Conservation (phyloP, 2,797 vertebrate genomes). For the Argyrosomus regius region DNA sequence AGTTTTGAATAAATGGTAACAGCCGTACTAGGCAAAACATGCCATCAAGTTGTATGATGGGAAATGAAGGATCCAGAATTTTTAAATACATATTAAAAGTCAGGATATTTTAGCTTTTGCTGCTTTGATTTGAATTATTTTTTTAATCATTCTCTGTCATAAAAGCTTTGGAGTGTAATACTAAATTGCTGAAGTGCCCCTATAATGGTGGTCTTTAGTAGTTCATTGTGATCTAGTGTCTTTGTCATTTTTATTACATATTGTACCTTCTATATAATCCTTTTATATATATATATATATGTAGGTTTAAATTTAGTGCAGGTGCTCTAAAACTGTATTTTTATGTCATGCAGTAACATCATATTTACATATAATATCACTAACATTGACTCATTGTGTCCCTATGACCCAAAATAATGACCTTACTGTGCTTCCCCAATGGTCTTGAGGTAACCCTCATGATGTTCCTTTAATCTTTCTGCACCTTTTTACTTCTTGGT, state of each 20-base stretch:
- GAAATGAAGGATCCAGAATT: neutral
- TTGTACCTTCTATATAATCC: neutral
- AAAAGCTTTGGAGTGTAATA: neutral
- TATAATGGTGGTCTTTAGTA: neutral
- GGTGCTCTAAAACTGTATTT: neutral
- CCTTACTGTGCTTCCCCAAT: neutral
- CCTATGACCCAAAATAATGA: neutral
- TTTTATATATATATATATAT: no score
- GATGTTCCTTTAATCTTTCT: slow-evolving; percentile 6
- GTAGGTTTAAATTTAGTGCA: neutral
- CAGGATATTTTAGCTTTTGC: neutral
- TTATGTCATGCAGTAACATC: neutral
- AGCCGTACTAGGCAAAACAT: neutral
- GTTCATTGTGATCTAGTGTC: neutral
- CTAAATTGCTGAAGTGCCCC: neutral
- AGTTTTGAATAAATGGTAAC: neutral
- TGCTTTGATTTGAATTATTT: neutral
- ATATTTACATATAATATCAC: neutral
- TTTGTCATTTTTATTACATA: neutral
- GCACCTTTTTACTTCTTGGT: slow-evolving; percentile 15
- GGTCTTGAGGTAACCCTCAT: neutral
- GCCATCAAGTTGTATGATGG: neutral
- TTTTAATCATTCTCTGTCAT: neutral
- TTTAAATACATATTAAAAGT: neutral
- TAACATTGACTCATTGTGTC: neutral